Conservation (phyloP, 2,113 vertebrate species). For the Galeopterus variegatus region DNA sequence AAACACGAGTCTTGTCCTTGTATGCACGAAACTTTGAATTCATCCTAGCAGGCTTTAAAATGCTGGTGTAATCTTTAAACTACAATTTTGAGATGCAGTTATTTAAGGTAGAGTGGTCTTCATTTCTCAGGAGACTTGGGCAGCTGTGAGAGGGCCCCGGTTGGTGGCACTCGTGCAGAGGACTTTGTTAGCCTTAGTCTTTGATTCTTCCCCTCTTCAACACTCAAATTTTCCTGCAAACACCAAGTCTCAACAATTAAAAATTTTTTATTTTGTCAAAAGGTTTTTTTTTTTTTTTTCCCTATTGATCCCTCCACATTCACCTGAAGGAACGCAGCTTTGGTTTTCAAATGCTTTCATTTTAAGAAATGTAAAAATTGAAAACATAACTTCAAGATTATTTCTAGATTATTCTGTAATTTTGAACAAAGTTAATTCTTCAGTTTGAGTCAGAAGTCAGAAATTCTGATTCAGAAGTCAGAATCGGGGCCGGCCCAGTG, state of each 20-base stretch:
- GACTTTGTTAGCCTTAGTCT: neutral
- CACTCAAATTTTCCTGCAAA: neutral
- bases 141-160: neutral
- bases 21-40: neutral
- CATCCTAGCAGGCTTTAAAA: neutral
- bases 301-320: neutral
- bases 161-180: neutral
- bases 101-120: neutral
- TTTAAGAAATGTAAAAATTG: slow-evolving; percentile 34
- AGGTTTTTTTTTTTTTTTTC: no score
- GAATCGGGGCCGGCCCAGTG: no score
- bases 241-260: neutral
- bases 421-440: slow-evolving; percentile 54
- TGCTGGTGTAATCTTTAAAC: neutral
- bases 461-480: no score
- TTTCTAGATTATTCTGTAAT: slow-evolving; percentile 33
- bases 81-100: neutral
- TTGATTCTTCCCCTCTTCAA: neutral
- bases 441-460: neutral
- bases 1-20: slow-evolving; percentile 30
- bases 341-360: neutral
- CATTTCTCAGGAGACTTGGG: neutral
- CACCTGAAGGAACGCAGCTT: neutral
- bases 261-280: neutral
- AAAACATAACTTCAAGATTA: slow-evolving; percentile 11